These are phyloP conservation scores for Aphodius sticticus DNA, from an alignment of 2,888 invertebrate species.

Conservation along the genomic window DNA sequence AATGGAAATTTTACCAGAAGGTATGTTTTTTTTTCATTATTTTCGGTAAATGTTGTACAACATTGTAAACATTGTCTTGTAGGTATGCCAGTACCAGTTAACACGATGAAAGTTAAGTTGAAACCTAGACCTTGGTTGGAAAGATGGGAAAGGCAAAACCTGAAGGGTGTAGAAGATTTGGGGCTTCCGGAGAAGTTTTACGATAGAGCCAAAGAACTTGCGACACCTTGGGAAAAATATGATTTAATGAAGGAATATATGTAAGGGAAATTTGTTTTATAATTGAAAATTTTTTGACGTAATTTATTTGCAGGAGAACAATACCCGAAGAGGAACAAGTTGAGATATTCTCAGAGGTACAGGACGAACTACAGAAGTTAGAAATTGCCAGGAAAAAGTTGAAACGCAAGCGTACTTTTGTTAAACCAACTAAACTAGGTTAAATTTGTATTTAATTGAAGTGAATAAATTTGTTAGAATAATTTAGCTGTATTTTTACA, in stretches of 20 bases:
- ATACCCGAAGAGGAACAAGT: conserved; percentile 89
- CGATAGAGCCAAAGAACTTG: conserved; percentile 64
- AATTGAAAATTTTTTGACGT: conserved; percentile 25
- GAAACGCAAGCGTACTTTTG: conserved; percentile 69
- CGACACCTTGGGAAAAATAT: conserved; percentile 85
- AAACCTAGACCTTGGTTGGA: conserved; percentile 90
- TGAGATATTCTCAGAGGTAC: conserved; percentile 85
- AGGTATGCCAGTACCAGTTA: conserved; percentile 55
- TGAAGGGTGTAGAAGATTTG: conserved; percentile 71
- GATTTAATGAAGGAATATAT: conserved; percentile 95
- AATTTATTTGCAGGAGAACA: conserved; percentile 66
- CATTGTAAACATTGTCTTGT: conserved; percentile 34
- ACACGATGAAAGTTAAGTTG: conserved; percentile 67
- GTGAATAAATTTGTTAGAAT: conserved; percentile 5
- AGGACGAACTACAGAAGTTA: conserved; percentile 75
- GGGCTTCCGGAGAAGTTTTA: conserved; percentile 54
- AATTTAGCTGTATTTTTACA: background rate
- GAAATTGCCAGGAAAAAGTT: conserved; percentile 71
- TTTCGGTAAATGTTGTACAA: conserved; percentile 1
- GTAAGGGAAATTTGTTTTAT: conserved; percentile 54
- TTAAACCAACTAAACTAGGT: conserved; percentile 65
- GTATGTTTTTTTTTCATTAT: conserved; percentile 50
- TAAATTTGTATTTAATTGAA: conserved; percentile 20
- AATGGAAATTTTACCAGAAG: conserved; percentile 79
- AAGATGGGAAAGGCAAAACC: conserved; percentile 83